Conservation (phyloP, 2,113 vertebrate species). For the Sorex fumeus region DNA sequence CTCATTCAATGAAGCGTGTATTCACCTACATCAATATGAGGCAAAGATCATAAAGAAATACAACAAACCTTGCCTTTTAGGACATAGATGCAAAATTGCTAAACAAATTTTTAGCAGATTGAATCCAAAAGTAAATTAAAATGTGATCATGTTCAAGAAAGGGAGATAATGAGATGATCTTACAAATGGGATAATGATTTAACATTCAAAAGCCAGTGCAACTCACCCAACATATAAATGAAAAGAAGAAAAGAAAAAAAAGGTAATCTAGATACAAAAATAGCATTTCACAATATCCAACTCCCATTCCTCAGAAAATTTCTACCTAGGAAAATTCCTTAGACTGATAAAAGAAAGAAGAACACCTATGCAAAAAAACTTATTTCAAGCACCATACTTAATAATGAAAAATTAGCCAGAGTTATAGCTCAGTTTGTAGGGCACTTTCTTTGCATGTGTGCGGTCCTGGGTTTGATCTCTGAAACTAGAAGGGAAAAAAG, state of each 20-base stretch:
- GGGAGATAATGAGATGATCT: neutral
- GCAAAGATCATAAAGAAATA: neutral
- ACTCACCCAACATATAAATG: neutral
- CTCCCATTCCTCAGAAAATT: neutral
- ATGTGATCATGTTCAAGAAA: neutral
- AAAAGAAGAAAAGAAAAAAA: neutral
- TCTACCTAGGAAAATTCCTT: neutral
- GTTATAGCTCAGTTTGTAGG: too few species aligned
- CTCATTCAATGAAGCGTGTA: too few species aligned
- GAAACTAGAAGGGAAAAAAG: too few species aligned
- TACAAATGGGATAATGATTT: neutral
- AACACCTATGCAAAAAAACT: neutral
- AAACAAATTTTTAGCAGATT: neutral
- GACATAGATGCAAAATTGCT: neutral
- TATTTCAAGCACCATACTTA: too few species aligned
- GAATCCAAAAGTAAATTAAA: conserved; percentile 7
- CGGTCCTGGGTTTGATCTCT: too few species aligned
- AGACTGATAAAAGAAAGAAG: neutral
- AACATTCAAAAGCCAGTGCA: conserved; percentile 26
- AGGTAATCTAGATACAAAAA: conserved; percentile 41
- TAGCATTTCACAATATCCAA: conserved; percentile 9
- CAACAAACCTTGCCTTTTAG: neutral
- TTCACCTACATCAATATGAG: neutral
- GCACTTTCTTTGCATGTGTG: too few species aligned
- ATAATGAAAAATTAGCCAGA: too few species aligned